A percentile compares a stretch with the other conserved stretches of the same genome.
Conservation (phyloP, 2,113 vertebrate genomes). For the Tricholaema leucomelas region DNA sequence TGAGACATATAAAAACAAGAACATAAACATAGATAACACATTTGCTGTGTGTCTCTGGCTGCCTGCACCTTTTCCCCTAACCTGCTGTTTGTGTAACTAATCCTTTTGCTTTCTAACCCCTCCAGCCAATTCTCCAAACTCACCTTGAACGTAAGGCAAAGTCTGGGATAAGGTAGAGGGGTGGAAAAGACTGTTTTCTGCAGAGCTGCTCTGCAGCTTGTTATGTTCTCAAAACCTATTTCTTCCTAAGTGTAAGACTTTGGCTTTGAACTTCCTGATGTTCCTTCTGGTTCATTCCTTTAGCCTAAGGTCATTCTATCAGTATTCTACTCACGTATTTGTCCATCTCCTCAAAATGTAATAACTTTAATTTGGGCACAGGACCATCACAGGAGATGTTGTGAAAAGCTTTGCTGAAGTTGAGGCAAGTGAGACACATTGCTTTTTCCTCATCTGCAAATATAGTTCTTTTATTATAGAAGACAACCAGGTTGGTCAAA, state of each 20-base stretch:
- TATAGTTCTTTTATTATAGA: neutral
- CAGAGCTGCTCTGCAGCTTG: neutral
- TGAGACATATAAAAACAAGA: too few relatives aligned
- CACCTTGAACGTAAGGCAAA: too few relatives aligned
- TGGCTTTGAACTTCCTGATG: neutral
- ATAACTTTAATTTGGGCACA: neutral
- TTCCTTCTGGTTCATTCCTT: neutral
- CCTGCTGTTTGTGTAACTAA: too few relatives aligned
- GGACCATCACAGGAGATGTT: neutral
- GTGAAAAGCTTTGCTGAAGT: neutral
- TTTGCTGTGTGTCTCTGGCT: too few relatives aligned
- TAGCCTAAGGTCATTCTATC: neutral
- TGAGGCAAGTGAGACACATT: too few relatives aligned
- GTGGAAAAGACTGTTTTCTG: neutral
- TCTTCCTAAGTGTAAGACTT: too few relatives aligned
- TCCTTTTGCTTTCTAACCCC: too few relatives aligned
- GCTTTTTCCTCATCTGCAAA: neutral
- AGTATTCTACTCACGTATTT: neutral
- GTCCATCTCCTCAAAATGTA: neutral
- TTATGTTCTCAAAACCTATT: neutral
- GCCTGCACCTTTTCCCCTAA: too few relatives aligned
- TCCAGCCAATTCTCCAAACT: too few relatives aligned
- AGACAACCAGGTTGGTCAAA: neutral
- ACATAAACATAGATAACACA: too few relatives aligned
- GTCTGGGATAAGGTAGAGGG: too few relatives aligned